Evolutionary conservation across 2,888 invertebrate species (phyloP).

Genomic region (Dorcus hopei): DNA sequence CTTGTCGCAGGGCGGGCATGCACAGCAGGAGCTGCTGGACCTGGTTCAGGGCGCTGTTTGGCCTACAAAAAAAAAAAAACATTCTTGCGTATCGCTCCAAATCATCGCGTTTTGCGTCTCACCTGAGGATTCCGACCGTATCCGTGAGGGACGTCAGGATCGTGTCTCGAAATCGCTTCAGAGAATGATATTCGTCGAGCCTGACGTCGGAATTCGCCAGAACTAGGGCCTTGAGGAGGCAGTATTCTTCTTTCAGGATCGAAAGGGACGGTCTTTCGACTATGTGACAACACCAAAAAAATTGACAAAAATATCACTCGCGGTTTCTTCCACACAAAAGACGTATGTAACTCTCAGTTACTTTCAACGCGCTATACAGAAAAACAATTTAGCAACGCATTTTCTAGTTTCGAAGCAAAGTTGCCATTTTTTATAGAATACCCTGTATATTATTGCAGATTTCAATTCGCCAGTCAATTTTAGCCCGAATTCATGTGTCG

Average conservation of each 20-base stretch:
- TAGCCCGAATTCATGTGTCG: too few relatives aligned
- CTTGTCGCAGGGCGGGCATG: constrained; percentile 84
- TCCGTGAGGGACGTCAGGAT: constrained; percentile 85
- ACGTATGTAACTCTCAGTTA: too few relatives aligned
- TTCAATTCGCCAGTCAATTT: too few relatives aligned
- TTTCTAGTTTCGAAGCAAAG: too few relatives aligned
- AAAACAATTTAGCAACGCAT: too few relatives aligned
- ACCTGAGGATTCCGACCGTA: constrained; percentile 77
- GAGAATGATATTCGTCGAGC: constrained; percentile 81
- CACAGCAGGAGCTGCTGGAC: constrained; percentile 84
- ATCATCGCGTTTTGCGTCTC: constrained; percentile 19
- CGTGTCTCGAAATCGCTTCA: constrained; percentile 83
- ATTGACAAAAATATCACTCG: background rate
- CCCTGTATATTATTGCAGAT: too few relatives aligned
- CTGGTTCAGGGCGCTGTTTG: constrained; percentile 69
- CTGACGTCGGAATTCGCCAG: constrained; percentile 90
- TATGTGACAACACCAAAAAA: constrained; percentile 62
- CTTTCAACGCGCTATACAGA: too few relatives aligned
- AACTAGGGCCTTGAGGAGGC: constrained; percentile 86
- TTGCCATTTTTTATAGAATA: too few relatives aligned
- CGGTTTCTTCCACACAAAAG: too few relatives aligned
- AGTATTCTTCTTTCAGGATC: constrained; percentile 88
- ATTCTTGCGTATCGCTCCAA: background rate
- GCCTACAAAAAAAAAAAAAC: constrained; percentile 53
- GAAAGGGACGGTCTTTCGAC: constrained; percentile 78